These are phyloP conservation scores for Hippopotamyrus pictus DNA, from an alignment of 2,797 vertebrate genomes.

Conservation along the genomic window DNA sequence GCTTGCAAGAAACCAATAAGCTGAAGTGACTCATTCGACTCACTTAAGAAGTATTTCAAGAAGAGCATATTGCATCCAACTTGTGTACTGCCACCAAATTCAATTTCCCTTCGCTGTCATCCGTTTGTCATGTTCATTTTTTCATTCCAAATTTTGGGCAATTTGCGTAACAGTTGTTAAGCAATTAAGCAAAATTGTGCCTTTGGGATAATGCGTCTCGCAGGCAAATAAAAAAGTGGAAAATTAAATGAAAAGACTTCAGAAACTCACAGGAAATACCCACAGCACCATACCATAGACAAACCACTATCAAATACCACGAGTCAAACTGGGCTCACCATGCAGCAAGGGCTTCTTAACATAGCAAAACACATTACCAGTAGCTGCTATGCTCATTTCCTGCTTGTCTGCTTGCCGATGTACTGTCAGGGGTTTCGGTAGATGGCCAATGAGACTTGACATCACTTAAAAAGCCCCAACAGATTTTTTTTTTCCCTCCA, in stretches of 20 bases:
- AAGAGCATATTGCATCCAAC: not conserved
- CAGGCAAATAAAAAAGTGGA: not conserved
- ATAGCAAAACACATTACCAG: constrained; percentile 1
- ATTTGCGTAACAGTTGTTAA: not conserved
- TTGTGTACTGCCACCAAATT: not conserved
- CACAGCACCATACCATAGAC: not conserved
- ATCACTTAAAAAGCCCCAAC: not conserved
- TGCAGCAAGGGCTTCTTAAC: not conserved
- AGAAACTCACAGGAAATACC: not conserved
- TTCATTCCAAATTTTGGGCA: not conserved
- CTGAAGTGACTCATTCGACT: not conserved
- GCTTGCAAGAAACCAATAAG: not conserved
- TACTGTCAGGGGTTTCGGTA: not conserved
- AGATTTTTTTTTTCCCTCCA: not conserved
- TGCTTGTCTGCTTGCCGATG: constrained; percentile 1
- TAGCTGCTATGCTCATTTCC: not conserved
- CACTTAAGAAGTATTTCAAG: not conserved
- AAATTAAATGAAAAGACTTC: not conserved
- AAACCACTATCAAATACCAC: not conserved
- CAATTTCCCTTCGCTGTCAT: not conserved
- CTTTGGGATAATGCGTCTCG: not conserved
- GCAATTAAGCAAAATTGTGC: not conserved
- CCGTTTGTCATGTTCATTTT: not conserved
- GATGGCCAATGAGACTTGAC: not conserved
- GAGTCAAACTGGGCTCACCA: not conserved